These are phyloP conservation scores for Chlamydotis undulata DNA, from an alignment of 2,113 vertebrate species.

Conservation along the genomic window DNA sequence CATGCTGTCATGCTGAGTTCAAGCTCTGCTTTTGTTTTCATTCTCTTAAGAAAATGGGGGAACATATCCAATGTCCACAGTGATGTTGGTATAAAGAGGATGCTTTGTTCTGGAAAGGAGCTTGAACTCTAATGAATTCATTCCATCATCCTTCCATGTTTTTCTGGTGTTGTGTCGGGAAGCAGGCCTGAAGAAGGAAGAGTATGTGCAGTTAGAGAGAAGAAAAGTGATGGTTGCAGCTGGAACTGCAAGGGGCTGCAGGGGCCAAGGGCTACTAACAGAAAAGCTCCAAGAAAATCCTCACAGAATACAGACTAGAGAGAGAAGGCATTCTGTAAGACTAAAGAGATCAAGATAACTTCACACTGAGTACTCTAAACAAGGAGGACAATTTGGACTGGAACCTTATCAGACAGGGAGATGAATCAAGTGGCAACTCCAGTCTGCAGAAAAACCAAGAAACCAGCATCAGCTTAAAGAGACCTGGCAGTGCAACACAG, in stretches of 20 bases:
- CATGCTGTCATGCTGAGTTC: not conserved
- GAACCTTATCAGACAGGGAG: not conserved
- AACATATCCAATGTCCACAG: slow-evolving; percentile 69
- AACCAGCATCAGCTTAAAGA: not conserved
- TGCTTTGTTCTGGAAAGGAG: slow-evolving; percentile 61
- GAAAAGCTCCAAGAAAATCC: not conserved
- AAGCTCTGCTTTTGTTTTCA: not conserved
- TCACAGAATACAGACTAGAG: not conserved
- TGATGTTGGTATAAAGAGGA: slow-evolving; percentile 72
- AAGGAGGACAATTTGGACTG: not conserved
- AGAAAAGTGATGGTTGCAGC: not conserved
- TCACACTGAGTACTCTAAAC: not conserved
- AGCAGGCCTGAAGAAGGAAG: slow-evolving; percentile 16
- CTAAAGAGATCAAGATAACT: not conserved
- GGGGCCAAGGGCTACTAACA: not conserved
- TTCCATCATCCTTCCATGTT: slow-evolving; percentile 76
- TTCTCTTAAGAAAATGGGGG: not conserved
- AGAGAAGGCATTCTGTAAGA: not conserved
- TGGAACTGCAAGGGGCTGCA: not conserved
- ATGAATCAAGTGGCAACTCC: not conserved
- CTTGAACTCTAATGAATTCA: slow-evolving; percentile 75
- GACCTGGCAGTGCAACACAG: not conserved
- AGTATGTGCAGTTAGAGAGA: not conserved
- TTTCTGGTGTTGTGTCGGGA: slow-evolving; percentile 33
- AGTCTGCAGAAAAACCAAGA: not conserved